Conservation (phyloP, 2,888 invertebrate species). For the Incurvaria masculella region DNA sequence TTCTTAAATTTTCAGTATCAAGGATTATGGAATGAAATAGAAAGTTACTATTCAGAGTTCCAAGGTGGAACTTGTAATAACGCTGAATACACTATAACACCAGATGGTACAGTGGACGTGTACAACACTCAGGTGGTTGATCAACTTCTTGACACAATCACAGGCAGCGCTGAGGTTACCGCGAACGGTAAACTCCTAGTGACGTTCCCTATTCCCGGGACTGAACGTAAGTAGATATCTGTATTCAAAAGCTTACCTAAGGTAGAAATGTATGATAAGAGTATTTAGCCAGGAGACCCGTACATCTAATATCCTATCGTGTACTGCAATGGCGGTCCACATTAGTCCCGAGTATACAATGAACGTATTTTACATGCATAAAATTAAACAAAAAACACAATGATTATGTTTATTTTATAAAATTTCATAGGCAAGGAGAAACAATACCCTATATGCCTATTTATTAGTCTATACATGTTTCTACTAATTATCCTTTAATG, state of each 20-base stretch:
- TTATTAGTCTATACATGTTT: too few species aligned
- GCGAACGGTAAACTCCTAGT: slow-evolving; percentile 53
- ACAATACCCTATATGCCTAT: too few species aligned
- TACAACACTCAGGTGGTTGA: slow-evolving; percentile 32
- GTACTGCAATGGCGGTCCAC: too few species aligned
- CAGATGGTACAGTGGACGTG: slow-evolving; percentile 22
- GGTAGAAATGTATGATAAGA: slow-evolving; percentile 16
- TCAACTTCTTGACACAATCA: slow-evolving; percentile 41
- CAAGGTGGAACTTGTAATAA: slow-evolving; percentile 61
- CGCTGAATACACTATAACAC: slow-evolving; percentile 44
- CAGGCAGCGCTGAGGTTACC: slow-evolving; percentile 42
- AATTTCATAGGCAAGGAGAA: too few species aligned
- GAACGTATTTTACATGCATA: too few species aligned
- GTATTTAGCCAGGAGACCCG: too few species aligned
- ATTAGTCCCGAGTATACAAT: too few species aligned
- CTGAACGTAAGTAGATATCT: slow-evolving; percentile 27
- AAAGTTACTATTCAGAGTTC: slow-evolving; percentile 57
- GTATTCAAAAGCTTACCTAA: too few species aligned
- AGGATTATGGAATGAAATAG: slow-evolving; percentile 61
- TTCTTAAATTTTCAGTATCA: slow-evolving; percentile 42
- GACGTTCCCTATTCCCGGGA: slow-evolving; percentile 43
- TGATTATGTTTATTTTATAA: too few species aligned
- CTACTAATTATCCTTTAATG: too few species aligned
- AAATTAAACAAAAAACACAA: too few species aligned
- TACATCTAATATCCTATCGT: too few species aligned